Percentiles rank a stretch among this genome's conserved stretches.
Evolutionary conservation across 2,113 vertebrate species (phyloP).

Genomic region (Percina caprodes): DNA sequence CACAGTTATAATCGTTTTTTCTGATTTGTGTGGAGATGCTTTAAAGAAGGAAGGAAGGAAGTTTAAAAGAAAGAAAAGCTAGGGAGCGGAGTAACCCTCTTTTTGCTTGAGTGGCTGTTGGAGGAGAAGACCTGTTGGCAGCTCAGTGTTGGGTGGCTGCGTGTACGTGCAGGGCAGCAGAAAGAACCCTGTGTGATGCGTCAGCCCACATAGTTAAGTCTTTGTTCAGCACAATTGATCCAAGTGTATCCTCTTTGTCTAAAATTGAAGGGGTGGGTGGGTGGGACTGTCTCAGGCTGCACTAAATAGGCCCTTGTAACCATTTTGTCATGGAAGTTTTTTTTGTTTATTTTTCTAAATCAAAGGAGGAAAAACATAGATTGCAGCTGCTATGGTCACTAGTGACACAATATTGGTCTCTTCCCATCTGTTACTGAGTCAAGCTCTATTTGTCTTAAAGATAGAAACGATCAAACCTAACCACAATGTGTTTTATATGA

Average conservation of each 20-base stretch:
- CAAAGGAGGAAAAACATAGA: slow-evolving; percentile 60
- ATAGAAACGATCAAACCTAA: not conserved
- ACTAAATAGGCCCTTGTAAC: slow-evolving; percentile 76
- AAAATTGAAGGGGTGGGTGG: slow-evolving; percentile 46
- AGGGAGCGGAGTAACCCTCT: slow-evolving; percentile 42
- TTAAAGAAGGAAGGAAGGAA: slow-evolving; percentile 47
- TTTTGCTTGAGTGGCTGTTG: slow-evolving; percentile 77
- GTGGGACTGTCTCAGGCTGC: slow-evolving; percentile 64
- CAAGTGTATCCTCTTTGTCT: slow-evolving; percentile 82
- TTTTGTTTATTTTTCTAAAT: slow-evolving; percentile 40
- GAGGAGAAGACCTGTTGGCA: slow-evolving; percentile 80
- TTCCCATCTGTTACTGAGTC: slow-evolving; percentile 63
- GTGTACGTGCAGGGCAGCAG: slow-evolving; percentile 78
- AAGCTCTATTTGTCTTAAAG: slow-evolving; percentile 42
- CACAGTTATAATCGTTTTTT: slow-evolving; percentile 13
- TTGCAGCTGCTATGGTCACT: slow-evolving; percentile 55
- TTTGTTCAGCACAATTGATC: slow-evolving; percentile 82
- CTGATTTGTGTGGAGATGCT: slow-evolving; percentile 47
- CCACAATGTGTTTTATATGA: slow-evolving; percentile 10
- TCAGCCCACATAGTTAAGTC: slow-evolving; percentile 78
- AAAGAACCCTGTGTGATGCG: slow-evolving; percentile 78
- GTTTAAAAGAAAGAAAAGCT: not conserved
- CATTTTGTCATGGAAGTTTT: slow-evolving; percentile 62
- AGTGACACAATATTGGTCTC: slow-evolving; percentile 56
- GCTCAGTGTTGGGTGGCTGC: slow-evolving; percentile 69